These are phyloP conservation scores for Hypsibius dujardini DNA, from an alignment of 1,140 invertebrate species.

Conservation along the genomic window DNA sequence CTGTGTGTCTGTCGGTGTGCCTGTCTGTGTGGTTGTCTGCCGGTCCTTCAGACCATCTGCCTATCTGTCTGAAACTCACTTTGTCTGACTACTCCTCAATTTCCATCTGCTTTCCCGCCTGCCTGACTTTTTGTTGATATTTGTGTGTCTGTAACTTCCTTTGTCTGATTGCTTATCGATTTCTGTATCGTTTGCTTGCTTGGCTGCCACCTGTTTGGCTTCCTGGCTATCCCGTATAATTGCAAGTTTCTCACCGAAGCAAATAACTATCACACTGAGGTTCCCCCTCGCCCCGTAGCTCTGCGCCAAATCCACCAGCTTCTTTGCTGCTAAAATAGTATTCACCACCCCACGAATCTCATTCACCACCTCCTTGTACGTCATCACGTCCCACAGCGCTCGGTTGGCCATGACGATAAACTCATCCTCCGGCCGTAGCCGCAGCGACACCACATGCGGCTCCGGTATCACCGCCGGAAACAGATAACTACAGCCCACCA, in stretches of 20 bases:
- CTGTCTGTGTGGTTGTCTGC: too few relatives aligned
- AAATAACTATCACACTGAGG: conserved; percentile 31
- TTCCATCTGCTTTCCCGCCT: too few relatives aligned
- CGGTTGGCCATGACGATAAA: conserved; percentile 32
- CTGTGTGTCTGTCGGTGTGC: too few relatives aligned
- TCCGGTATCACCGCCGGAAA: conserved; percentile 32
- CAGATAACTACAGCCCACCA: conserved; percentile 32
- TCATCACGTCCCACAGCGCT: conserved; percentile 31
- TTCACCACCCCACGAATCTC: conserved; percentile 30
- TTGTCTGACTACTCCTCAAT: too few relatives aligned
- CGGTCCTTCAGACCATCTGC: too few relatives aligned
- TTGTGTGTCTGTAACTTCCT: too few relatives aligned
- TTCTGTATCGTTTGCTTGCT: too few relatives aligned
- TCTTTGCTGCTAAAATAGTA: conserved; percentile 33
- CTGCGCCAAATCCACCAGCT: conserved; percentile 33
- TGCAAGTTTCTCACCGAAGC: conserved; percentile 20
- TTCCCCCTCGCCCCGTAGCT: conserved; percentile 33
- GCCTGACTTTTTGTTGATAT: too few relatives aligned
- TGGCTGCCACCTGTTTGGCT: too few relatives aligned
- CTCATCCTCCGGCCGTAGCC: conserved; percentile 29
- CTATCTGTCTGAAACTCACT: too few relatives aligned
- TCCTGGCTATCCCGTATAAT: too few relatives aligned
- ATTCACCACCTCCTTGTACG: conserved; percentile 31
- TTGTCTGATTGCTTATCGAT: too few relatives aligned
- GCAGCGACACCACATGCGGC: conserved; percentile 27